phyloP scores from a whole-genome alignment of 2,888 invertebrate species.

The Digitonthophagus gazella region DNA sequence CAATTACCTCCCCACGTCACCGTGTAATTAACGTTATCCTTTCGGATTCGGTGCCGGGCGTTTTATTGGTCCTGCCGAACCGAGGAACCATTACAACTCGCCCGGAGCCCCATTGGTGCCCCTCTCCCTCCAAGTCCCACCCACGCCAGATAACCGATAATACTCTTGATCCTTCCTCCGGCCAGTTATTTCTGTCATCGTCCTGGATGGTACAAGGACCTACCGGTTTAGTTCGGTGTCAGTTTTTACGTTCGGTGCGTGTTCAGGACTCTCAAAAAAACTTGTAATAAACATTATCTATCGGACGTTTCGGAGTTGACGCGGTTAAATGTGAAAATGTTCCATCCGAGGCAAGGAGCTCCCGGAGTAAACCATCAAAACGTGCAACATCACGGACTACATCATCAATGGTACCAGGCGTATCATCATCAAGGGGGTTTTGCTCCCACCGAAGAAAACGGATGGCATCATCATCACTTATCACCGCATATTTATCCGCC shows the following conservation, averaged over 20 bases:
- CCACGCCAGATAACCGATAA: background rate
- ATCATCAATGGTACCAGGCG: slow-evolving; percentile 52
- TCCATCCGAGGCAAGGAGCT: slow-evolving; percentile 4
- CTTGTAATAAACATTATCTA: background rate
- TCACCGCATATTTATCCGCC: slow-evolving; percentile 2
- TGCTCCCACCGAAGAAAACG: slow-evolving; percentile 33
- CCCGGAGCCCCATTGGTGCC: background rate
- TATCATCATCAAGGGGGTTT: slow-evolving; percentile 41
- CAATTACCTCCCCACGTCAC: background rate
- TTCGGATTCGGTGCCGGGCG: background rate
- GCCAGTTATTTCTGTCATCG: background rate
- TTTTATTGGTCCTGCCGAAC: background rate
- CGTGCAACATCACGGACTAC: slow-evolving; percentile 1
- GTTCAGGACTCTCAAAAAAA: background rate
- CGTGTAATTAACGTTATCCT: background rate
- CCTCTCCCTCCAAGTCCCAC: background rate
- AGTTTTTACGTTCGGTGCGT: background rate
- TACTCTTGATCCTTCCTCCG: background rate
- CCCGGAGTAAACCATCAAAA: slow-evolving; percentile 12
- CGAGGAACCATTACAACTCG: background rate
- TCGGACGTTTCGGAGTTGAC: background rate
- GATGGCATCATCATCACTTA: slow-evolving; percentile 7
- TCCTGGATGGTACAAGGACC: background rate
- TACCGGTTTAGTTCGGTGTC: background rate
- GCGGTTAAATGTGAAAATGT: background rate